phyloP scores from a whole-genome alignment of 2,113 vertebrate species.

The Cyphomyrus discorhynchus region DNA sequence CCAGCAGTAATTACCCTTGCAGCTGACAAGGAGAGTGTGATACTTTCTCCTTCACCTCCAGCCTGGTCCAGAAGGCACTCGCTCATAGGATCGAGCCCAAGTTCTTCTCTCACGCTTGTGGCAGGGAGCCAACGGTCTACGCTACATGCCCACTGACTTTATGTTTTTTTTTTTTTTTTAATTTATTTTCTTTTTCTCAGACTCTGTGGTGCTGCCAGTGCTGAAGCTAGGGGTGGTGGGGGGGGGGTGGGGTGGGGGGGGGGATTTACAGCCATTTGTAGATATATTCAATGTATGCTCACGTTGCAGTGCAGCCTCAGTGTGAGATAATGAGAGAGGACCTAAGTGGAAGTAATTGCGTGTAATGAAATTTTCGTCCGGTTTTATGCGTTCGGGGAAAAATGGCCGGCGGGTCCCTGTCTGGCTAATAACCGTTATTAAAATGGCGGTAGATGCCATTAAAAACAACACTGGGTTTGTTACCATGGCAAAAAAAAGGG shows the following conservation, averaged over 20 bases:
- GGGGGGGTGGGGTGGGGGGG: neutral
- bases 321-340: slow-evolving; percentile 7
- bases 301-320: neutral
- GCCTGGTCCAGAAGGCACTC: slow-evolving; percentile 87
- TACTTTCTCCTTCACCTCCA: slow-evolving; percentile 99
- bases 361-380: slow-evolving; percentile 10
- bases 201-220: neutral
- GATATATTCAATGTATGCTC: neutral
- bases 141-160: slow-evolving; percentile 48
- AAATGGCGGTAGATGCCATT: slow-evolving; percentile 14
- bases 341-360: slow-evolving; percentile 19
- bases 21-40: slow-evolving; percentile 99
- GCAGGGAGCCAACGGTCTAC: slow-evolving; percentile 83
- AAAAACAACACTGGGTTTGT: slow-evolving; percentile 12
- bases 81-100: slow-evolving; percentile 74
- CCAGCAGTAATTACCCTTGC: slow-evolving; percentile 99
- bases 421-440: slow-evolving; percentile 15
- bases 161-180: neutral
- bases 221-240: neutral
- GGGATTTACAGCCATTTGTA: neutral
- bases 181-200: neutral
- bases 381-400: slow-evolving; percentile 10
- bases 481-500: slow-evolving; percentile 7
- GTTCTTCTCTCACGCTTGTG: slow-evolving; percentile 84
- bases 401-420: neutral